Evolutionary conservation across 1,140 invertebrate species (phyloP).

Genomic region (Pogonomyrmex californicus): DNA sequence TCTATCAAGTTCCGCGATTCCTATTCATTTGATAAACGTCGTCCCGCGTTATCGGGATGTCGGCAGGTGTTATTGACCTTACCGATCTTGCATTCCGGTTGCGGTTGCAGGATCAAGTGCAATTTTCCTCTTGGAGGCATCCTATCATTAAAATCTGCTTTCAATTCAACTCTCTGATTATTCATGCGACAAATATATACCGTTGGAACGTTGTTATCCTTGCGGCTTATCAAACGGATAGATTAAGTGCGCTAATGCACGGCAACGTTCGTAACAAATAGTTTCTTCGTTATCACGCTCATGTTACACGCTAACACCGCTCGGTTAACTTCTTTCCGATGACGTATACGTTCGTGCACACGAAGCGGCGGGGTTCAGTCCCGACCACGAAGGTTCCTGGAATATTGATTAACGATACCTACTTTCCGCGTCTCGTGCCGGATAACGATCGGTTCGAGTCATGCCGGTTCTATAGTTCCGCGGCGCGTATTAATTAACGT

Average conservation of each 20-base stretch:
- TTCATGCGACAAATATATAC: background rate
- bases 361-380: background rate
- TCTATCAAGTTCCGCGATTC: slow-evolving; percentile 38
- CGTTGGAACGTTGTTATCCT: background rate
- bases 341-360: background rate
- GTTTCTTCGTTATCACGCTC: background rate
- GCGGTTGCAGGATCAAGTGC: background rate
- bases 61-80: slow-evolving; percentile 34
- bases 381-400: slow-evolving; percentile 37
- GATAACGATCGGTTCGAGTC: slow-evolving; percentile 77
- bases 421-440: slow-evolving; percentile 40
- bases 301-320: background rate
- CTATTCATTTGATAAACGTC: slow-evolving; percentile 40
- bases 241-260: background rate
- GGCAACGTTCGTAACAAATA: slow-evolving; percentile 1
- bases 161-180: background rate
- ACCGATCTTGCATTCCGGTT: background rate
- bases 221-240: background rate
- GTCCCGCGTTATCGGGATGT: background rate
- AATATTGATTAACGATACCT: slow-evolving; percentile 75
- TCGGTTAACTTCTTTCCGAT: background rate
- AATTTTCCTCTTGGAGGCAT: background rate
- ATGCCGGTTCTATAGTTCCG: slow-evolving; percentile 67
- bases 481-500: slow-evolving; percentile 79
- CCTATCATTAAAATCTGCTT: background rate